These are phyloP conservation scores for Motacilla tschutschensis DNA, from an alignment of 2,113 vertebrate genomes.

Conservation along the genomic window DNA sequence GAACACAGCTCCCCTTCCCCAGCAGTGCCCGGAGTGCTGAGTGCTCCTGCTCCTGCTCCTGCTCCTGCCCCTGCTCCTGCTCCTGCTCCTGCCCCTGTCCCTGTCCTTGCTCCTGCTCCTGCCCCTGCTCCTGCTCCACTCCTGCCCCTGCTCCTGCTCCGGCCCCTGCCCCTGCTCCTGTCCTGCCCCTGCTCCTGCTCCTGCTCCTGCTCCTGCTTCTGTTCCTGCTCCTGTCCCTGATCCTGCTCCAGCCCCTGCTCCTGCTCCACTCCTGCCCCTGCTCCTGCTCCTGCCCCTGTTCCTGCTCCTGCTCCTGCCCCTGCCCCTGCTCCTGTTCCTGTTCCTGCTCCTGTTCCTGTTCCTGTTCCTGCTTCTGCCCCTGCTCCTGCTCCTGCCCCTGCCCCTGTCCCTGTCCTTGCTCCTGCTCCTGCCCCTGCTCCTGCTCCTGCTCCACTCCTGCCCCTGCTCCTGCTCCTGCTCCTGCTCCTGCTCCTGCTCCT, in stretches of 20 bases:
- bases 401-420: no score
- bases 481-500: no score
- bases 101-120: no score
- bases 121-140: no score
- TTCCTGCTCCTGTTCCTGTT: background rate
- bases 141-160: no score
- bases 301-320: background rate
- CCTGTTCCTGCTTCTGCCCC: no score
- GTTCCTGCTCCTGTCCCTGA: background rate
- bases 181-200: background rate
- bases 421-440: background rate
- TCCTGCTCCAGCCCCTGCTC: background rate
- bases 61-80: no score
- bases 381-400: background rate
- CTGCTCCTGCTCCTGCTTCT: background rate
- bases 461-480: no score
- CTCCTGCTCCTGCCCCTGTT: no score
- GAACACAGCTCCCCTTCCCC: background rate
- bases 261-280: no score
- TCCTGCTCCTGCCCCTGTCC: background rate
- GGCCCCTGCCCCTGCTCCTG: no score
- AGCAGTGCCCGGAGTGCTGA: background rate
- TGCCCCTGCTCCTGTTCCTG: background rate
- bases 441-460: no score
- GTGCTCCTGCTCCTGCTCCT: background rate